Evolutionary conservation across 2,888 invertebrate species (phyloP).

Genomic region (Agonopterix heracliana): DNA sequence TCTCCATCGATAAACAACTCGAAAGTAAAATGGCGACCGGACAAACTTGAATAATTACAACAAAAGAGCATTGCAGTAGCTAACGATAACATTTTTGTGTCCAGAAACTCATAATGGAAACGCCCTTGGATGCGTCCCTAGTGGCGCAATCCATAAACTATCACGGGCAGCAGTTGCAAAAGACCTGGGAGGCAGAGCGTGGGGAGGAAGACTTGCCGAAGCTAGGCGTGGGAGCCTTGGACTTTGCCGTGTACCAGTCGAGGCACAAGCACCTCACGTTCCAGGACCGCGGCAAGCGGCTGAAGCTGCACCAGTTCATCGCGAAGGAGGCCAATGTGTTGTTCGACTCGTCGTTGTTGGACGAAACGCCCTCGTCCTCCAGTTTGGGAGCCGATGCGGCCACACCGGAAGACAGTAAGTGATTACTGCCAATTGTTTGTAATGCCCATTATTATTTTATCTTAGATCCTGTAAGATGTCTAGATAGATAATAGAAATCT

Average conservation of each 20-base stretch:
- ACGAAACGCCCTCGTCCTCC: conserved; percentile 66
- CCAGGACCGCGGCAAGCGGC: conserved; percentile 87
- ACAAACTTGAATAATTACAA: too few relatives aligned
- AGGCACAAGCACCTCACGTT: conserved; percentile 88
- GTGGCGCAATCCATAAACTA: conserved; percentile 86
- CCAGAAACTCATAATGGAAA: conserved; percentile 44
- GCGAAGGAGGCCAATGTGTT: conserved; percentile 88
- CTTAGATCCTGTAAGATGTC: neutral
- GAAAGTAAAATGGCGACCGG: too few relatives aligned
- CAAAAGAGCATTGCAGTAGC: too few relatives aligned
- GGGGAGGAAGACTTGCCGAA: conserved; percentile 84
- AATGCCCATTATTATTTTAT: neutral
- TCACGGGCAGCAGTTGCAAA: conserved; percentile 91
- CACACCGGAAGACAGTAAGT: conserved; percentile 75
- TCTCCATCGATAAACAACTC: too few relatives aligned
- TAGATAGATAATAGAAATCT: neutral
- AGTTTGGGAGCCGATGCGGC: conserved; percentile 69
- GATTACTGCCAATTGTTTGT: neutral
- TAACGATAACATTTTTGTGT: neutral
- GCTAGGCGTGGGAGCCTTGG: conserved; percentile 76
- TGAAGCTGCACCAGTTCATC: conserved; percentile 91
- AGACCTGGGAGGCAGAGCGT: conserved; percentile 90
- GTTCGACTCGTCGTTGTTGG: conserved; percentile 76
- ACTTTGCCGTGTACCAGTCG: conserved; percentile 85
- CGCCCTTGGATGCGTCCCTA: conserved; percentile 65